Conservation (phyloP, 2,113 vertebrate genomes). For the Brevimyrus niger region DNA sequence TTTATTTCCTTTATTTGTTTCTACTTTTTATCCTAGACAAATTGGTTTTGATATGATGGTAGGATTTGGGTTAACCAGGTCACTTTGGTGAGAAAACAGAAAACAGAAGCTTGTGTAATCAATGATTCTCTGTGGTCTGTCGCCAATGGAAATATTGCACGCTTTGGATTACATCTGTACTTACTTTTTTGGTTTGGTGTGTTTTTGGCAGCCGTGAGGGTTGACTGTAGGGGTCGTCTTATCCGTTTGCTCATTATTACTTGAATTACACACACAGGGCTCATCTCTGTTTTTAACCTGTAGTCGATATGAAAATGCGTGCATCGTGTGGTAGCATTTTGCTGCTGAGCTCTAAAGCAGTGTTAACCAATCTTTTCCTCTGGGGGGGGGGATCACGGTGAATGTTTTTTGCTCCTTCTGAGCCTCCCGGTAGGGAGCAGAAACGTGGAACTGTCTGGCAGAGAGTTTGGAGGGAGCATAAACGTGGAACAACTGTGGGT, state of each 20-base stretch:
- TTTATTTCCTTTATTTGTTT: not conserved
- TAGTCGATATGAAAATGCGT: not conserved
- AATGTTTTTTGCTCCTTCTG: not conserved
- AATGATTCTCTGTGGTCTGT: not conserved
- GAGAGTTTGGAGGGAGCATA: not conserved
- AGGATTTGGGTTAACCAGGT: not conserved
- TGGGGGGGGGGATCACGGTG: not conserved
- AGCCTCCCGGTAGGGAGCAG: not conserved
- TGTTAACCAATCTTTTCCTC: not conserved
- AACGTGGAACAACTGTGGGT: not conserved
- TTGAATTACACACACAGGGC: not conserved
- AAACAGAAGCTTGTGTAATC: not conserved
- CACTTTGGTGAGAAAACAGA: not conserved
- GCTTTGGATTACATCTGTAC: not conserved
- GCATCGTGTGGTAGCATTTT: not conserved
- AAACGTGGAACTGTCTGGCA: not conserved
- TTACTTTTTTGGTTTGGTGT: not conserved
- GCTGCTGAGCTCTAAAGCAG: not conserved
- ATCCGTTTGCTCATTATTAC: not conserved
- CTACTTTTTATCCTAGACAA: not conserved
- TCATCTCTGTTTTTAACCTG: not conserved
- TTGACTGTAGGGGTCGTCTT: not conserved
- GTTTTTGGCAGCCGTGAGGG: not conserved
- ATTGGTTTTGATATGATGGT: not conserved
- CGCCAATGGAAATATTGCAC: not conserved